Evolutionary conservation across 2,888 invertebrate species (phyloP).

Genomic region (Caenorhabditis panamensis): DNA sequence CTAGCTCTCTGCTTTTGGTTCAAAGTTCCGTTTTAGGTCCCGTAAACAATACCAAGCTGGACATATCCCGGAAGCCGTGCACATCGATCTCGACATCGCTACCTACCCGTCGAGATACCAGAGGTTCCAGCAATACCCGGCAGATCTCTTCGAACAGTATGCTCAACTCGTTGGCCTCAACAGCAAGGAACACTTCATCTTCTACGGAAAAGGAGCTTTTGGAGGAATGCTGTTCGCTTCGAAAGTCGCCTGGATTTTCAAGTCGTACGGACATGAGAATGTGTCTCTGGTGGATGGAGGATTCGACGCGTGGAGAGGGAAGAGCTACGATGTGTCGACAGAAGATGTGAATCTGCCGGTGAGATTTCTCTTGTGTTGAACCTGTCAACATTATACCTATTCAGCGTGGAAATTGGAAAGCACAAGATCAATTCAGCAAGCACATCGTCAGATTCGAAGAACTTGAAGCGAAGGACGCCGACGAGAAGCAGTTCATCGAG

Average conservation of each 20-base stretch:
- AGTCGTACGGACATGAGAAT: constrained; percentile 76
- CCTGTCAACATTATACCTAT: not conserved
- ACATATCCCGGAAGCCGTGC: constrained; percentile 74
- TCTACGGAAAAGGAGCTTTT: constrained; percentile 74
- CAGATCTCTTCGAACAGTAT: constrained; percentile 73
- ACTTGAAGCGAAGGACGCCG: constrained; percentile 57
- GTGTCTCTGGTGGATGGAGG: constrained; percentile 76
- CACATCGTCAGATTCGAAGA: constrained; percentile 73
- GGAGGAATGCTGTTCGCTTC: constrained; percentile 77
- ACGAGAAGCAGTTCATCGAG: constrained; percentile 62
- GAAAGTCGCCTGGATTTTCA: constrained; percentile 75
- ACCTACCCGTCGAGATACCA: constrained; percentile 75
- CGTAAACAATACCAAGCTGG: constrained; percentile 63
- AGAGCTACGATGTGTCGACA: constrained; percentile 62
- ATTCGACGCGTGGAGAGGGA: constrained; percentile 69
- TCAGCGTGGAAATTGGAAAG: constrained; percentile 68
- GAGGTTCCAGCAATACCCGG: constrained; percentile 73
- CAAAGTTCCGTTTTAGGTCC: constrained; percentile 42
- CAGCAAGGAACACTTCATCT: constrained; percentile 73
- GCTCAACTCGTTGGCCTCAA: constrained; percentile 72
- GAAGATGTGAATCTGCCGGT: constrained; percentile 57
- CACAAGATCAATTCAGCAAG: constrained; percentile 56
- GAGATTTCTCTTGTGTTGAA: not conserved
- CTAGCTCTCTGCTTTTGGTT: not conserved
- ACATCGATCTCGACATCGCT: constrained; percentile 73